phyloP scores from a whole-genome alignment of 2,888 invertebrate genomes.

The Tipula confusa region DNA sequence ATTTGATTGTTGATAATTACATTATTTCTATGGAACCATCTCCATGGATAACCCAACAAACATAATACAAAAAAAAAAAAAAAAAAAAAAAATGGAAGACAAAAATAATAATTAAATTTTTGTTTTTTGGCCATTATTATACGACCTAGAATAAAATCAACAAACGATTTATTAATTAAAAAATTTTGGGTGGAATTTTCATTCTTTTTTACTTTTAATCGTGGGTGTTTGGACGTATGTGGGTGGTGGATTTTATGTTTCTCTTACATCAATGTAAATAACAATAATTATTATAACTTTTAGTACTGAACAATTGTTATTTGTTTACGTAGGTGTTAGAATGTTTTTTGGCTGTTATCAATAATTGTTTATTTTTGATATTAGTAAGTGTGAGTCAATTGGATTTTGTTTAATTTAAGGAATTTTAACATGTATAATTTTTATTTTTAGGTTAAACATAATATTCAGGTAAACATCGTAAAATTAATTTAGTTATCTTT shows the following conservation, averaged over 20 bases:
- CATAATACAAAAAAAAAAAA: not conserved
- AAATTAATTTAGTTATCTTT: not conserved
- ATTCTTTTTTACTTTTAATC: not conserved
- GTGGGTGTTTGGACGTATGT: not conserved
- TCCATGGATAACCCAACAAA: not conserved
- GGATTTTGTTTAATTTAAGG: no score
- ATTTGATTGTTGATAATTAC: slow-evolving; percentile 16
- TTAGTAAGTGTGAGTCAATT: not conserved
- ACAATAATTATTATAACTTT: not conserved
- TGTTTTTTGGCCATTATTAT: not conserved
- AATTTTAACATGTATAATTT: no score
- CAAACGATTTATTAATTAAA: slow-evolving; percentile 25
- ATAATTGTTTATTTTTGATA: not conserved
- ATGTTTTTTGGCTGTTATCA: not conserved
- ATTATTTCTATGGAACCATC: not conserved
- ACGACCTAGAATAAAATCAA: not conserved
- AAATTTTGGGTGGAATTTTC: not conserved
- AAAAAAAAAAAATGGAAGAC: not conserved
- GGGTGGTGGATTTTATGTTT: not conserved
- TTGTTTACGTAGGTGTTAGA: not conserved
- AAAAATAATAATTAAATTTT: not conserved
- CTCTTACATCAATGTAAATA: not conserved
- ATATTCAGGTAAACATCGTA: not conserved
- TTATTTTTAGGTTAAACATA: no score
- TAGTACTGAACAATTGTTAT: not conserved